Conservation (phyloP, 1,140 invertebrate genomes). For the Lasioglossum albipes region DNA sequence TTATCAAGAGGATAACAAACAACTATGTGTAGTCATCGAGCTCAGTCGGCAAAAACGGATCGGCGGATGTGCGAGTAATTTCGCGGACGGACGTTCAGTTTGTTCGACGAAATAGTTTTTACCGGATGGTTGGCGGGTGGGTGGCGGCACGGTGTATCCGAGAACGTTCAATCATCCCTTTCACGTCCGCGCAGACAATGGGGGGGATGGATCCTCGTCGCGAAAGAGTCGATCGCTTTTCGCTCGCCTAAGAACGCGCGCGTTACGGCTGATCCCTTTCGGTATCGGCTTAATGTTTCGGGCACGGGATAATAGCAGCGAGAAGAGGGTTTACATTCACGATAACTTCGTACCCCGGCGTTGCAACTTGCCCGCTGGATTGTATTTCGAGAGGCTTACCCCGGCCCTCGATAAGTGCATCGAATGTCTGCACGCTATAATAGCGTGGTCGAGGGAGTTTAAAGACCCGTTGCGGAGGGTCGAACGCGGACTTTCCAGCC, state of each 20-base stretch:
- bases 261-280: conserved; percentile 43
- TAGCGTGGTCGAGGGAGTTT: conserved; percentile 10
- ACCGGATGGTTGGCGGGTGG: no score
- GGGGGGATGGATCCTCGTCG: background rate
- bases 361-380: conserved; percentile 12
- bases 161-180: conserved; percentile 13
- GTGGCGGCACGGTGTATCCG: background rate
- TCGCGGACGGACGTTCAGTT: no score
- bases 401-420: conserved; percentile 23
- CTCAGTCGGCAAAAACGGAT: no score
- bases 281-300: conserved; percentile 43
- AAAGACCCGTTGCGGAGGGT: background rate
- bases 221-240: conserved; percentile 14
- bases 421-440: conserved; percentile 13
- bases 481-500: no score
- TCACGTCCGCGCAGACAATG: background rate
- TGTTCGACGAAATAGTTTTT: no score
- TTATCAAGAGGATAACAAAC: no score
- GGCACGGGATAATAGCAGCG: conserved; percentile 34
- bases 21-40: no score
- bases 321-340: conserved; percentile 23
- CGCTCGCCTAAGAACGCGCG: background rate
- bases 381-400: conserved; percentile 23
- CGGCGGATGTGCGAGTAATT: no score
- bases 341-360: conserved; percentile 28